Conservation (phyloP, 2,888 invertebrate species). For the Eubasilissa splendida region DNA sequence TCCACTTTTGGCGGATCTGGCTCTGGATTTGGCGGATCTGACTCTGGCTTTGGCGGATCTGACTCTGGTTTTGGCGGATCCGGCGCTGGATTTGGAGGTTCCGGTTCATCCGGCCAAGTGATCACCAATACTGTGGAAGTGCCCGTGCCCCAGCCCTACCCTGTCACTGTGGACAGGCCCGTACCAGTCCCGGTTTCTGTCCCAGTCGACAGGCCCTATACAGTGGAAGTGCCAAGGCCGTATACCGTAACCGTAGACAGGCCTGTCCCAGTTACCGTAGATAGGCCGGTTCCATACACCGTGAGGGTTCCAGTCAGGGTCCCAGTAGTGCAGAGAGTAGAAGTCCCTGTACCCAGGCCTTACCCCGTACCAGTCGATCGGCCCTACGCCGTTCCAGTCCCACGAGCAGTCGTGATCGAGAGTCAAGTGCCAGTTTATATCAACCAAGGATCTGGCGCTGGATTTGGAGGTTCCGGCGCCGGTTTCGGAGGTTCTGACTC, state of each 20-base stretch:
- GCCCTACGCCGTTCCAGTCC: conserved; percentile 70
- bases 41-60: conserved; percentile 11
- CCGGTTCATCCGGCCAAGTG: conserved; percentile 27
- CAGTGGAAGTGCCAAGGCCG: conserved; percentile 67
- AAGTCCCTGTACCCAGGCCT: conserved; percentile 62
- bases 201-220: conserved; percentile 71
- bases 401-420: conserved; percentile 61
- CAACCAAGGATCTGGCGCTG: conserved; percentile 13
- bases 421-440: conserved; percentile 67
- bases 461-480: conserved; percentile 12
- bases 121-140: conserved; percentile 70
- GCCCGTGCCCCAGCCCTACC: conserved; percentile 71
- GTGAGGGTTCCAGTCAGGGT: conserved; percentile 54
- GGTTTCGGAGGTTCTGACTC: conserved; percentile 9
- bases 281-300: conserved; percentile 56
- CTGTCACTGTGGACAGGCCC: conserved; percentile 70
- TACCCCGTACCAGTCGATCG: conserved; percentile 71
- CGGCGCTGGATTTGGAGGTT: conserved; percentile 27
- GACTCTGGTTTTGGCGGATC: conserved; percentile 23
- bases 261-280: conserved; percentile 54
- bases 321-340: conserved; percentile 54
- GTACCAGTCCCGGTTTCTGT: conserved; percentile 69
- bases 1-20: not conserved
- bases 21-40: conserved; percentile 22
- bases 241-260: conserved; percentile 55